phyloP scores from a whole-genome alignment of 2,113 vertebrate species.

The Cheilinus undulatus region DNA sequence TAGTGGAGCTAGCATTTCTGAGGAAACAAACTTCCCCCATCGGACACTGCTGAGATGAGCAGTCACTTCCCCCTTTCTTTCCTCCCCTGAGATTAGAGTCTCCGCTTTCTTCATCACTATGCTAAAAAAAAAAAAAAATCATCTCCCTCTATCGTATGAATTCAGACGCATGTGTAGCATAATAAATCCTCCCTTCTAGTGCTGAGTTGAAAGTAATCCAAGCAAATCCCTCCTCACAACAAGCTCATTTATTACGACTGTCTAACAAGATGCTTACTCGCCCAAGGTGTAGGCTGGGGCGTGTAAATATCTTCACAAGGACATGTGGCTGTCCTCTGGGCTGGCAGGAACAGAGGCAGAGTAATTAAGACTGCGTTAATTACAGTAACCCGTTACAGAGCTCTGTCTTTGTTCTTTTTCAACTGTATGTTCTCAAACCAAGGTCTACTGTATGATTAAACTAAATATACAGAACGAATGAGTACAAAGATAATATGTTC shows the following conservation, averaged over 20 bases:
- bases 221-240: constrained; percentile 70
- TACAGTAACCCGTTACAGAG: constrained; percentile 50
- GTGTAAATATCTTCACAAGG: constrained; percentile 70
- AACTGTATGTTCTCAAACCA: constrained; percentile 1
- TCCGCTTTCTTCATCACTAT: constrained; percentile 39
- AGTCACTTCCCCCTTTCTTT: constrained; percentile 14
- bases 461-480: background rate
- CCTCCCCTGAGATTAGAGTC: constrained; percentile 52
- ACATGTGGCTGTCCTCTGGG: constrained; percentile 59
- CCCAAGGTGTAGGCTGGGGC: constrained; percentile 56
- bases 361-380: constrained; percentile 57
- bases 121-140: constrained; percentile 62
- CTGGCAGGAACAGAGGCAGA: constrained; percentile 37
- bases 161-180: constrained; percentile 56
- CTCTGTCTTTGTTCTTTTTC: constrained; percentile 19
- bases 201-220: constrained; percentile 72
- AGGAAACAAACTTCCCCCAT: constrained; percentile 27
- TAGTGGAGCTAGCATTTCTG: constrained; percentile 27
- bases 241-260: constrained; percentile 66
- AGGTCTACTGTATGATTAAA: background rate
- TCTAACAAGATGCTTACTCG: constrained; percentile 69
- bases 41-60: constrained; percentile 30
- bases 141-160: constrained; percentile 52
- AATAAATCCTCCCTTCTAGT: constrained; percentile 60
- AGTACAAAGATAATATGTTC: background rate